Evolutionary conservation across 2,113 vertebrate genomes (phyloP).

Genomic region (Noctilio leporinus): DNA sequence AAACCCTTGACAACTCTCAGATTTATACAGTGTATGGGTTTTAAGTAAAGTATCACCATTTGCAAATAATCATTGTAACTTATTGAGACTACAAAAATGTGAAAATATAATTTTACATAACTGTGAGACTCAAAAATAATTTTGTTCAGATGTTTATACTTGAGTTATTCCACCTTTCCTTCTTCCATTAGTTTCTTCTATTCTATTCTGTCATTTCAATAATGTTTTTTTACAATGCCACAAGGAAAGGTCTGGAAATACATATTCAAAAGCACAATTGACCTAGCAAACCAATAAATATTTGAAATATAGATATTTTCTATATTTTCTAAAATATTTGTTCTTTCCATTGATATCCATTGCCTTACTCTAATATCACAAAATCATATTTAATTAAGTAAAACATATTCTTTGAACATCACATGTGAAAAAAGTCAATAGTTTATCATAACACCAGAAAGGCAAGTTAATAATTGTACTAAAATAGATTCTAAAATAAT

Average conservation of each 20-base stretch:
- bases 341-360: neutral
- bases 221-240: slow-evolving; percentile 75
- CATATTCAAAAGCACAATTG: slow-evolving; percentile 65
- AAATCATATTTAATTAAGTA: slow-evolving; percentile 51
- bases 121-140: slow-evolving; percentile 44
- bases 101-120: slow-evolving; percentile 12
- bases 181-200: slow-evolving; percentile 70
- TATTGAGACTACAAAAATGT: slow-evolving; percentile 25
- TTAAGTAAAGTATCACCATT: slow-evolving; percentile 56
- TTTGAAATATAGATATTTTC: slow-evolving; percentile 56
- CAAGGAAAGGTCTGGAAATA: slow-evolving; percentile 72
- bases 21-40: slow-evolving; percentile 37
- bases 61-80: slow-evolving; percentile 52
- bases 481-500: slow-evolving; percentile 37
- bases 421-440: slow-evolving; percentile 52
- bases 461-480: slow-evolving; percentile 13
- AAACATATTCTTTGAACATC: slow-evolving; percentile 54
- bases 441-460: slow-evolving; percentile 32
- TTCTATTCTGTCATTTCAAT: slow-evolving; percentile 74
- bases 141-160: slow-evolving; percentile 73
- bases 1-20: slow-evolving; percentile 35
- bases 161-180: slow-evolving; percentile 71
- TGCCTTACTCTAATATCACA: neutral
- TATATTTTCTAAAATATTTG: slow-evolving; percentile 42
- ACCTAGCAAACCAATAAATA: slow-evolving; percentile 62